Evolutionary conservation across 2,797 vertebrate genomes (phyloP).

Genomic region (Alfaro cultratus): DNA sequence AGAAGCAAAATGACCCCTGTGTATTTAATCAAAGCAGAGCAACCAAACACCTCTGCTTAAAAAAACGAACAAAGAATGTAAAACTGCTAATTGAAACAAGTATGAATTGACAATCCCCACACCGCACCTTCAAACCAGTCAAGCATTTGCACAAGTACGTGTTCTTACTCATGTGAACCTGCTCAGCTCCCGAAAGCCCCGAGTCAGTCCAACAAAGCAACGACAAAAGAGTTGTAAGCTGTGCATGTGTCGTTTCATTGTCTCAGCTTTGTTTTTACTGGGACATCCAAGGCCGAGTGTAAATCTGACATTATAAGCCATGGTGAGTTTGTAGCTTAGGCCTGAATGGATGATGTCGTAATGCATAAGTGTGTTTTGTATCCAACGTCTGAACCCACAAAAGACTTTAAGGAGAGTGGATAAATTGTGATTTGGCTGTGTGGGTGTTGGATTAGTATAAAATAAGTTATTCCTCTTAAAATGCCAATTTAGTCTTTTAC

Average conservation of each 20-base stretch:
- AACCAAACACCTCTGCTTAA: constrained; percentile 34
- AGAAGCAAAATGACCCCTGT: constrained; percentile 7
- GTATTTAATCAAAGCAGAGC: constrained; percentile 25
- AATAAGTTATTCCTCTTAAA: constrained; percentile 17
- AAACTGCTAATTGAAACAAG: constrained; percentile 42
- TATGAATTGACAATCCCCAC: constrained; percentile 16
- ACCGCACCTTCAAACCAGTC: not conserved
- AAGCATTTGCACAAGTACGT: not conserved
- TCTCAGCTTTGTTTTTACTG: constrained; percentile 4
- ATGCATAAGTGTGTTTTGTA: constrained; percentile 20
- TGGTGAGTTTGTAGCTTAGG: constrained; percentile 50
- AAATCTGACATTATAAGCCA: constrained; percentile 59
- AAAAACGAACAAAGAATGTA: constrained; percentile 20
- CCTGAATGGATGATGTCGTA: constrained; percentile 41
- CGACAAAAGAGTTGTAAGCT: constrained; percentile 36
- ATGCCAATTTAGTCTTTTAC: constrained; percentile 15
- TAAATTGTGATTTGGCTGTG: constrained; percentile 45
- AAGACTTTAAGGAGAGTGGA: constrained; percentile 49
- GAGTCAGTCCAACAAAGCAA: constrained; percentile 23
- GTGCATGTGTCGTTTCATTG: constrained; percentile 35
- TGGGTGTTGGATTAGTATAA: constrained; percentile 25
- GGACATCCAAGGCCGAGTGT: constrained; percentile 37
- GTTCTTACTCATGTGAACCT: not conserved
- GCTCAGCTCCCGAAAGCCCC: constrained; percentile 17
- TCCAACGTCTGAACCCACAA: constrained; percentile 50